phyloP scores from a whole-genome alignment of 2,888 invertebrate species.

The Drosophila pseudotalamancana region DNA sequence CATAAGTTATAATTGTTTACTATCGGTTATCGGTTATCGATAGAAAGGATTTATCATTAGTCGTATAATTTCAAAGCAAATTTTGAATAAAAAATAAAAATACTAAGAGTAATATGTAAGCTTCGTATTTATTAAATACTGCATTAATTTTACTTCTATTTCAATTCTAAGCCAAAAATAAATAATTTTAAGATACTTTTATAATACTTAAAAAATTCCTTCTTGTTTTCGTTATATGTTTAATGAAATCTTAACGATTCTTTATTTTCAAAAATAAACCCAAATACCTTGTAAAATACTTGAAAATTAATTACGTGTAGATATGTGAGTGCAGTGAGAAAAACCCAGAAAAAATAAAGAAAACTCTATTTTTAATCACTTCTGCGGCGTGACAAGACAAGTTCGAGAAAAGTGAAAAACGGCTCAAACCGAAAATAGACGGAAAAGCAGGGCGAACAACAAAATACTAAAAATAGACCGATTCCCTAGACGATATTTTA shows the following conservation, averaged over 20 bases:
- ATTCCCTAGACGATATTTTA: constrained; percentile 51
- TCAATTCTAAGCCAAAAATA: background rate
- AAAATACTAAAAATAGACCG: constrained; percentile 57
- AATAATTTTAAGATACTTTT: background rate
- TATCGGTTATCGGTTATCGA: too few relatives aligned
- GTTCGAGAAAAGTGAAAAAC: constrained; percentile 65
- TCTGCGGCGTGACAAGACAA: constrained; percentile 69
- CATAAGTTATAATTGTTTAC: too few relatives aligned
- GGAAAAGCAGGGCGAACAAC: constrained; percentile 52
- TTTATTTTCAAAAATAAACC: constrained; percentile 2
- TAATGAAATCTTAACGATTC: background rate
- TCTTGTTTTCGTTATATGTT: background rate
- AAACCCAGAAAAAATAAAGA: constrained; percentile 13
- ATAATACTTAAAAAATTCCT: background rate
- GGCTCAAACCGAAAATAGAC: constrained; percentile 64
- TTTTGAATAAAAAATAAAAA: too few relatives aligned
- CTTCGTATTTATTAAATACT: too few relatives aligned
- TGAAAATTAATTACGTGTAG: constrained; percentile 6
- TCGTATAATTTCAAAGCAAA: too few relatives aligned
- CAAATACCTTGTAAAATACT: constrained; percentile 5
- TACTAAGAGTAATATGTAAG: too few relatives aligned
- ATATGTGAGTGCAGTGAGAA: constrained; percentile 14
- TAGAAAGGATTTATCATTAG: too few relatives aligned
- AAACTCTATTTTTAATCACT: constrained; percentile 72
- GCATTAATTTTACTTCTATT: background rate